These are phyloP conservation scores for Lydus trimaculatus DNA, from an alignment of 2,888 invertebrate genomes.

Conservation along the genomic window DNA sequence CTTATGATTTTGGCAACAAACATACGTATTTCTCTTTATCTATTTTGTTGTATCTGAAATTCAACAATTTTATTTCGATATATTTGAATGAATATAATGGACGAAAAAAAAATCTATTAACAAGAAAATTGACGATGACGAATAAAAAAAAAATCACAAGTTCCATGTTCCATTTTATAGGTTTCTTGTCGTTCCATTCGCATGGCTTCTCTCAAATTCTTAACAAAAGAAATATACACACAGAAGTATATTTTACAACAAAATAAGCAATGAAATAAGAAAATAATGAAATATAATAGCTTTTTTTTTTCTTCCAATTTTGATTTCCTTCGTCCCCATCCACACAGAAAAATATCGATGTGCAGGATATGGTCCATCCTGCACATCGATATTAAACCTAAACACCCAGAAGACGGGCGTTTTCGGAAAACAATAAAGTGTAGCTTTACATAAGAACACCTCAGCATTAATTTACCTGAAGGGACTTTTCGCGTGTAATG, in stretches of 20 bases:
- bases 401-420: no score
- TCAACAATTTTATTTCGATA: no score
- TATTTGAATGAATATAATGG: background rate
- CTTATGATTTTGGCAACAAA: background rate
- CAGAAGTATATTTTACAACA: no score
- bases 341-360: no score
- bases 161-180: slow-evolving; percentile 1
- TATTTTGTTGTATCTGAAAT: no score
- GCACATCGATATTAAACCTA: no score
- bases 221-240: background rate
- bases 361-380: no score
- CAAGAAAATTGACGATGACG: background rate
- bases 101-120: background rate
- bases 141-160: background rate
- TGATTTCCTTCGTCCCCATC: background rate
- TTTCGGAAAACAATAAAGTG: no score
- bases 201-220: background rate
- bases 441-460: no score
- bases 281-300: background rate
- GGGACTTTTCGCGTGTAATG: no score
- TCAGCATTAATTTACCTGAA: no score
- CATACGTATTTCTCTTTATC: background rate
- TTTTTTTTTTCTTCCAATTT: no score
- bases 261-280: background rate
- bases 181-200: background rate